Evolutionary conservation across 2,888 invertebrate species (phyloP), one percentile per base, ranked within the genome.

Genomic region (Eupithecia subumbrata): DNA sequence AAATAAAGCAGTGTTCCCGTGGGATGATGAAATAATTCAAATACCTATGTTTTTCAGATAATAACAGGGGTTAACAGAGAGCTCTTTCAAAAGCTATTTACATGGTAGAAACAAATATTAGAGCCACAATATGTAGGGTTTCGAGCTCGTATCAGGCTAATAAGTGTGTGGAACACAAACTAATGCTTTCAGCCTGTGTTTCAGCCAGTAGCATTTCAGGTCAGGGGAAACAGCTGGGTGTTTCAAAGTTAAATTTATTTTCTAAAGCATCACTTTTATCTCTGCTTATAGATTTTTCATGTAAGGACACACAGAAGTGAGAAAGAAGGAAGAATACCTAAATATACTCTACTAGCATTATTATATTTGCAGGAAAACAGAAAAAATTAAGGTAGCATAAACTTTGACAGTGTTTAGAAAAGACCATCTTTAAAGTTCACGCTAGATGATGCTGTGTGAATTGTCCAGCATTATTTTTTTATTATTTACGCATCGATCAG

Each of bases 131-230:
- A 56, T 25, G 34, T 34, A 34, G 64, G 64, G 18, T 34, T 60
- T 22, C 5, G 12, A 34, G 64, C 64, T 64, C 18, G 60, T 60
- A 25, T 60, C 64, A 9, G 8, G 18, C 34, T 64, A 71, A 40
- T 71, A 71, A 40, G 70, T 60, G 37, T 71, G 60, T 25, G 37
- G 56, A 56, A 70, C 56, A 70, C 40, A 60, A 71, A 71, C 70
- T 71, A 60, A 71, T 71, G 70, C 70, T 71, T 60, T 71, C 34
- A 34, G 34, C 25, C 60, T 64, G 14, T 34, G 64, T 64, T 34
- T 18, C 34, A 64, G 22, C 12, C 22, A 22, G 56, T 56, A 60
- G 60, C 34, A 64, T 64, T 64, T 0, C 9, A 64, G 64, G 34
- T 34, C 9, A 64, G 18, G 34, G 30, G 11, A 64, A 64, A 64